Percentiles rank a stretch among this genome's conserved stretches.
Conservation (phyloP, 2,113 vertebrate genomes). For the Chiloscyllium plagiosum region DNA sequence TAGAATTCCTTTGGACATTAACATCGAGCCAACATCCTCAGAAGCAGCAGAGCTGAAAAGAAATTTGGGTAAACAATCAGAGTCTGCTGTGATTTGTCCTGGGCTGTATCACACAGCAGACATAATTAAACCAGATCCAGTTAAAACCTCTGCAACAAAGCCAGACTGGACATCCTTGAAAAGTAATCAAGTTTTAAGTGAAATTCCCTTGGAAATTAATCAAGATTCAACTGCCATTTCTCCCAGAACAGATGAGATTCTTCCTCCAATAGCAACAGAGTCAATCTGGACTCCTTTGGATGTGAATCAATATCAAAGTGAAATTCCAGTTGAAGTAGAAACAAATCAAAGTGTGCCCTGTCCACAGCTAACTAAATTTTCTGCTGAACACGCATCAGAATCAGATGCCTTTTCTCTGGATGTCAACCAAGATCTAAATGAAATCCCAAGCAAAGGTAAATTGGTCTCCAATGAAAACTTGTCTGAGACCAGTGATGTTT, state of each 20-base stretch:
- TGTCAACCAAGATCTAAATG: not conserved
- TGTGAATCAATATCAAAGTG: not conserved
- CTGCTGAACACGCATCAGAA: not conserved
- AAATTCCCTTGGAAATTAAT: constrained; percentile 59
- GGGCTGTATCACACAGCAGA: not conserved
- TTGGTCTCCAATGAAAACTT: not conserved
- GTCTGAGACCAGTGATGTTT: constrained; percentile 5
- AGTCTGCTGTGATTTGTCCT: not conserved
- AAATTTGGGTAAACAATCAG: constrained; percentile 8
- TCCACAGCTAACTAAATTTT: not conserved
- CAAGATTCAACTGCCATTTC: constrained; percentile 59
- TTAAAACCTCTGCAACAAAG: not conserved
- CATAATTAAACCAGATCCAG: constrained; percentile 10
- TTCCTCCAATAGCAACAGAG: constrained; percentile 42
- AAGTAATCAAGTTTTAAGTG: constrained; percentile 43
- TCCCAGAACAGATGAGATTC: constrained; percentile 48
- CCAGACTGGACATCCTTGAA: not conserved
- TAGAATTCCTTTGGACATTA: constrained; percentile 59
- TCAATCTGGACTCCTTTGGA: not conserved
- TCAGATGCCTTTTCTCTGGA: not conserved
- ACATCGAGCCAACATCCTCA: constrained; percentile 49
- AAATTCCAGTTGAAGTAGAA: not conserved
- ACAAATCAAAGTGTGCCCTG: not conserved
- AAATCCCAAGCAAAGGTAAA: not conserved
- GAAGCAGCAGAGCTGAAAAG: not conserved